Base-by-base conservation (phyloP, 2,113 vertebrate species). In the Larimichthys polyactis region DNA sequence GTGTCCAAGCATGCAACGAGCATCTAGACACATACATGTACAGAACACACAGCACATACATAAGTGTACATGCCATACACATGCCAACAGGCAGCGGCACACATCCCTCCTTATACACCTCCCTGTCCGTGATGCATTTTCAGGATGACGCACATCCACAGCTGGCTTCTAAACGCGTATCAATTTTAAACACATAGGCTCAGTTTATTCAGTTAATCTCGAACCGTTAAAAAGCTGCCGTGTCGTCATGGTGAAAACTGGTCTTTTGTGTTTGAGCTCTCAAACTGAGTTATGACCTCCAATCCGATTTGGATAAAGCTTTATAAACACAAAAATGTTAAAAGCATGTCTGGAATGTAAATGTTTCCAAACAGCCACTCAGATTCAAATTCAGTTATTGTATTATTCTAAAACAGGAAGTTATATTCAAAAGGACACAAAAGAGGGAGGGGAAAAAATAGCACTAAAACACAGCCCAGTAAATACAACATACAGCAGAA, bases 351-450 rank as follows among this genome's bases (percentile, higher is more conserved):
- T 74, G 75, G 80, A 82, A 87, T 87, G 72, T 77, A 78, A 79
- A 67, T 74, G 87, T 85, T 85, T 85, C 27, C 78, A 80, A 91
- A 74, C 60, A 87, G 40, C 40, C 32, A 60, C 57, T 75, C 27
- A 74, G 29, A 66, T 75, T 82, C 5, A 24, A 49, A 24, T 58
- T 82, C 49, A 32, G 29, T 24, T 12, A 44, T 72, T 82, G 51
- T 55, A 16, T 64, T 76, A 79, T 68, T n/a, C 8, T 64, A 10
- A n/a, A 74, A 58, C 19, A 62, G 43, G 60, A 71, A 79, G 20
- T 51, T 51, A 22, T 14, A 58, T 19, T 75, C n/a, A 78, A 65
- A 70, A 71, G 12, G 12, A 75, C 44, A 79, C 27, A 59, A 52
- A 69, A 19, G 29, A 17, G 3, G 36, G 36, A 43, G 24, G 4